A percentile compares a stretch with the other conserved stretches of the same genome.
Evolutionary conservation across 2,797 vertebrate species (phyloP).

Genomic region (Pangasius larnaudii): DNA sequence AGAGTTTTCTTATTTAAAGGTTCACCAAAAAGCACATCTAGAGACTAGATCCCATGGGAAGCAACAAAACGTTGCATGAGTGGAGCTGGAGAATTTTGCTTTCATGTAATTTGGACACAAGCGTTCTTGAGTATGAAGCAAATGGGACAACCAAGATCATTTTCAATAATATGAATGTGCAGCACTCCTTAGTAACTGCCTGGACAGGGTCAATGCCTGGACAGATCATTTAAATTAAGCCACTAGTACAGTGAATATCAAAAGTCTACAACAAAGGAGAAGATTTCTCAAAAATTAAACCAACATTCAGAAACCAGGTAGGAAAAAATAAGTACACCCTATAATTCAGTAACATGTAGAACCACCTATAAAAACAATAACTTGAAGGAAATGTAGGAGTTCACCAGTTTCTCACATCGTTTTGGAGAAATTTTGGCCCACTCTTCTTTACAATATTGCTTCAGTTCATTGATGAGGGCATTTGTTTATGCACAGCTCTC

Average conservation of each 20-base stretch:
- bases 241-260: background rate
- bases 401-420: background rate
- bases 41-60: no score
- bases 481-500: background rate
- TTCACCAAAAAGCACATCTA: no score
- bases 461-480: background rate
- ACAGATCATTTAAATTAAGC: background rate
- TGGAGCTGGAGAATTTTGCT: background rate
- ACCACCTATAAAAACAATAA: background rate
- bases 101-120: background rate
- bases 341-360: background rate
- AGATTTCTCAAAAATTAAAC: no score
- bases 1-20: no score
- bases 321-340: background rate
- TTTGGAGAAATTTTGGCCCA: background rate
- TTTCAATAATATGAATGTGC: background rate
- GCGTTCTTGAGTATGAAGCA: background rate
- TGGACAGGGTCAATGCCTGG: background rate
- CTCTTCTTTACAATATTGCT: background rate
- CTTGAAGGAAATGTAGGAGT: background rate
- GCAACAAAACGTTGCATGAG: no score
- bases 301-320: background rate
- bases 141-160: background rate
- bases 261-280: background rate
- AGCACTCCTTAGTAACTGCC: no score